Conservation (phyloP, 2,888 invertebrate species). For the Cephonodes hylas region DNA sequence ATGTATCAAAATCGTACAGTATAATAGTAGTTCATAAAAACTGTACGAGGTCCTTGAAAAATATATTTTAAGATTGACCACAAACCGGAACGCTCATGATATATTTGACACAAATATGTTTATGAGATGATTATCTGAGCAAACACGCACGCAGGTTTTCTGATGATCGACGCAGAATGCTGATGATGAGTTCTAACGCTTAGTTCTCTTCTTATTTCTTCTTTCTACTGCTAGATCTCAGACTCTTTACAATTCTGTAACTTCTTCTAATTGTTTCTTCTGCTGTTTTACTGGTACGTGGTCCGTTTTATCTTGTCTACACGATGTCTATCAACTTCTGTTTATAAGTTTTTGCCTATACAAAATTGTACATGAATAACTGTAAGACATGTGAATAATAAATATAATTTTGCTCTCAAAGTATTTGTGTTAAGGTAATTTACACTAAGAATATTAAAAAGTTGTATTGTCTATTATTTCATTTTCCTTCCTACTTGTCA, state of each 20-base stretch:
- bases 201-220: not conserved
- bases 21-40: no score
- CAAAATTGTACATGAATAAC: not conserved
- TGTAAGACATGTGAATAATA: not conserved
- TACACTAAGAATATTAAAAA: not conserved
- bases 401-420: not conserved
- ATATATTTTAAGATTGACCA: no score
- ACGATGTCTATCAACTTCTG: no score
- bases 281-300: not conserved
- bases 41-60: no score
- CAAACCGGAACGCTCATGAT: not conserved
- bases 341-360: not conserved
- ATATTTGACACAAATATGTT: not conserved
- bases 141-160: not conserved
- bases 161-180: not conserved
- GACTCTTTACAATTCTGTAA: not conserved
- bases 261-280: not conserved
- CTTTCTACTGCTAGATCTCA: not conserved
- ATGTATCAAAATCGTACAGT: no score
- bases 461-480: not conserved
- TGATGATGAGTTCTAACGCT: not conserved
- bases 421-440: not conserved
- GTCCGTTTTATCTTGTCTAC: not conserved
- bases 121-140: not conserved
- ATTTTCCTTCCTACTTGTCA: not conserved